These are phyloP conservation scores for Apis florea DNA, from an alignment of 1,140 invertebrate genomes.

Conservation along the genomic window DNA sequence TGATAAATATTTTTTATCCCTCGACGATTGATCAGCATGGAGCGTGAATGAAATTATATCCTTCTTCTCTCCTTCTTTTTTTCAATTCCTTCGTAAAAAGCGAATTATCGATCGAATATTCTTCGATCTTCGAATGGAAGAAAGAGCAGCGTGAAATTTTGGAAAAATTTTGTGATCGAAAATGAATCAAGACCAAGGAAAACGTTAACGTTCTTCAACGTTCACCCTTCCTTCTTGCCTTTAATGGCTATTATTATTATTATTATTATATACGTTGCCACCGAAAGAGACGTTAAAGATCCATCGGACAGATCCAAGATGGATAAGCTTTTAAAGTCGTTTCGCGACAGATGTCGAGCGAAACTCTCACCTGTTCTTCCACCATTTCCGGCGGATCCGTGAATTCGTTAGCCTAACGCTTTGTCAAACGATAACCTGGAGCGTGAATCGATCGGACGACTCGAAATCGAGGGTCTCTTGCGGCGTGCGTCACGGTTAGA, in stretches of 20 bases:
- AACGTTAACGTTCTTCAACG: too few species aligned
- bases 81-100: too few species aligned
- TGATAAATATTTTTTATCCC: too few species aligned
- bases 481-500: neutral
- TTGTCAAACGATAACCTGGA: conserved; percentile 43
- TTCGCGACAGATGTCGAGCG: neutral
- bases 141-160: too few species aligned
- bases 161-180: too few species aligned
- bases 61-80: too few species aligned
- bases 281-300: conserved; percentile 14
- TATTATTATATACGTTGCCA: too few species aligned
- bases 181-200: too few species aligned
- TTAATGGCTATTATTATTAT: conserved; percentile 17
- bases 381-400: conserved; percentile 58
- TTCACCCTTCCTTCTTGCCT: neutral
- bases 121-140: too few species aligned
- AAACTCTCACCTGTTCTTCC: conserved; percentile 19
- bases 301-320: conserved; percentile 11
- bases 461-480: neutral
- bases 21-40: neutral
- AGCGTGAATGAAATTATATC: too few species aligned
- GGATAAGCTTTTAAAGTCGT: neutral
- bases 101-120: too few species aligned
- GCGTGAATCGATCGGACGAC: neutral
- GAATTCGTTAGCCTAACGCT: conserved; percentile 45